Evolutionary conservation across 2,113 vertebrate species (phyloP).

Genomic region (Falco punctatus): DNA sequence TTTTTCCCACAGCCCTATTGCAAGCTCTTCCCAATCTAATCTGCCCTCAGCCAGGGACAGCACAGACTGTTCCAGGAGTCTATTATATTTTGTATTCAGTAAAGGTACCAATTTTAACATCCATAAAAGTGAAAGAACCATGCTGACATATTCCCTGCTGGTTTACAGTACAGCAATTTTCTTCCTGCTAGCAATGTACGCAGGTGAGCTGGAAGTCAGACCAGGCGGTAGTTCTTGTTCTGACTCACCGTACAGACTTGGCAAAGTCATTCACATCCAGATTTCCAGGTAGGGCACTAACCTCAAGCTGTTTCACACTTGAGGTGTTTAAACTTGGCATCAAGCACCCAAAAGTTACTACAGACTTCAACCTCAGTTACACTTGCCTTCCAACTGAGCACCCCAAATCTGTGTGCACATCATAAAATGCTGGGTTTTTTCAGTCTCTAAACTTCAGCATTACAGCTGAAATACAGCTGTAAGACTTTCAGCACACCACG

Average conservation of each 20-base stretch:
- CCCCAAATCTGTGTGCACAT: not conserved
- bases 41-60: not conserved
- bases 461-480: not conserved
- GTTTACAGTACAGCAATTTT: not conserved
- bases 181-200: not conserved
- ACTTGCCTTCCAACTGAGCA: not conserved
- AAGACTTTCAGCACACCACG: not conserved
- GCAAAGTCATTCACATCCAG: not conserved
- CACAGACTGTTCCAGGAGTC: not conserved
- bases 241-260: not conserved
- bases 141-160: not conserved
- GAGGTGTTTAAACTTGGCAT: not conserved
- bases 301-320: not conserved
- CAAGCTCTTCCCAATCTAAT: not conserved
- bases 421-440: not conserved
- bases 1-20: not conserved
- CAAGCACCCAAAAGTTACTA: not conserved
- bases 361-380: not conserved
- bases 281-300: not conserved
- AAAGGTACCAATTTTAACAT: not conserved
- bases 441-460: not conserved
- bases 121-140: not conserved
- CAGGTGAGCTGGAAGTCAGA: not conserved
- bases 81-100: not conserved
- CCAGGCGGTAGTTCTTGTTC: not conserved